Evolutionary conservation across 2,113 vertebrate species (phyloP).

Genomic region (Danionella cerebrum): DNA sequence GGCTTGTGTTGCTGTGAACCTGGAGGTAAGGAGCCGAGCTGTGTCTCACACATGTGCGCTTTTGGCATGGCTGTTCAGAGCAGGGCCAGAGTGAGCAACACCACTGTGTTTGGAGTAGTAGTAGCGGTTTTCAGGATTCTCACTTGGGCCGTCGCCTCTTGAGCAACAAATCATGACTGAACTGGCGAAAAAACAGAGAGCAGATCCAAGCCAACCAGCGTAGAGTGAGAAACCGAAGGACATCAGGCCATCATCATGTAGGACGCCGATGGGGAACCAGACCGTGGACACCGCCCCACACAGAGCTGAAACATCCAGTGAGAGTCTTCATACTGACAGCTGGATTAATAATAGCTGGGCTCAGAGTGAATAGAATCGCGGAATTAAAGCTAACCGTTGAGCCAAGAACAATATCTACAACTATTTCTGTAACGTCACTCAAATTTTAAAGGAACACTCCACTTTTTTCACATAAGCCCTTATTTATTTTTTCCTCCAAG

Average conservation of each 20-base stretch:
- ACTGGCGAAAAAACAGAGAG: constrained; percentile 79
- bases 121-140: constrained; percentile 71
- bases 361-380: too few relatives aligned
- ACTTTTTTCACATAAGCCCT: too few relatives aligned
- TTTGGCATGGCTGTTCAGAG: constrained; percentile 81
- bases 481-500: too few relatives aligned
- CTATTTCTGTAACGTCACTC: too few relatives aligned
- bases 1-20: background rate
- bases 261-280: constrained; percentile 85
- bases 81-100: constrained; percentile 40
- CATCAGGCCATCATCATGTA: constrained; percentile 77
- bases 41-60: constrained; percentile 76
- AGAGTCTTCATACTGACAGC: background rate
- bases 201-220: constrained; percentile 83
- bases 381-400: too few relatives aligned
- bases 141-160: constrained; percentile 42
- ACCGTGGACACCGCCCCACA: constrained; percentile 78
- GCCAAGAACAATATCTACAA: too few relatives aligned
- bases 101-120: constrained; percentile 81
- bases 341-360: too few relatives aligned
- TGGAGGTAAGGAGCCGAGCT: constrained; percentile 31
- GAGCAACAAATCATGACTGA: constrained; percentile 75
- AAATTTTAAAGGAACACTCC: too few relatives aligned
- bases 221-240: constrained; percentile 91
- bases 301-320: constrained; percentile 62